phyloP scores from a whole-genome alignment of 2,888 invertebrate genomes.

The Ceramica pisi region DNA sequence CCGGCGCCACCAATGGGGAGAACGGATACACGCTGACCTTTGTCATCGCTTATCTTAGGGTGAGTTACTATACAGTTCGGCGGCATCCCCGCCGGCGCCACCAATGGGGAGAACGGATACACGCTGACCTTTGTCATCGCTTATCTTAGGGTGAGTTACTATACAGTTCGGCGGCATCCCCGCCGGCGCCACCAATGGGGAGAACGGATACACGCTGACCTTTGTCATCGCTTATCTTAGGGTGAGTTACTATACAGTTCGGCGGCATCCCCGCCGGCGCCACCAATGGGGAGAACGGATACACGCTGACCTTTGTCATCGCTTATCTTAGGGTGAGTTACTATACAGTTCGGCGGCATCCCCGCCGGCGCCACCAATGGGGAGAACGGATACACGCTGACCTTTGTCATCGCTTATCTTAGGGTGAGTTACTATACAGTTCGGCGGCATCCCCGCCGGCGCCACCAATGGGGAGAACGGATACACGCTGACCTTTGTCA shows the following conservation, averaged over 20 bases:
- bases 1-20: conserved; percentile 98
- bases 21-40: conserved; percentile 99
- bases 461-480: conserved; percentile 98
- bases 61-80: no score
- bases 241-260: no score
- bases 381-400: conserved; percentile 98
- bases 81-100: conserved; percentile 97
- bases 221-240: conserved; percentile 99
- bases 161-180: conserved; percentile 95
- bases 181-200: conserved; percentile 98
- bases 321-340: no score
- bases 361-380: conserved; percentile 98
- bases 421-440: no score
- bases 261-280: conserved; percentile 98
- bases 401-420: conserved; percentile 99
- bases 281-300: conserved; percentile 98
- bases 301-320: conserved; percentile 99
- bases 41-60: conserved; percentile 99
- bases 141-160: no score
- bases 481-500: conserved; percentile 99
- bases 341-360: conserved; percentile 95
- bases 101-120: conserved; percentile 98
- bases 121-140: conserved; percentile 99
- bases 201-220: conserved; percentile 98
- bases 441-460: conserved; percentile 97